Evolutionary conservation across 2,797 vertebrate genomes (phyloP).

Genomic region (Pseudochromis fuscus): DNA sequence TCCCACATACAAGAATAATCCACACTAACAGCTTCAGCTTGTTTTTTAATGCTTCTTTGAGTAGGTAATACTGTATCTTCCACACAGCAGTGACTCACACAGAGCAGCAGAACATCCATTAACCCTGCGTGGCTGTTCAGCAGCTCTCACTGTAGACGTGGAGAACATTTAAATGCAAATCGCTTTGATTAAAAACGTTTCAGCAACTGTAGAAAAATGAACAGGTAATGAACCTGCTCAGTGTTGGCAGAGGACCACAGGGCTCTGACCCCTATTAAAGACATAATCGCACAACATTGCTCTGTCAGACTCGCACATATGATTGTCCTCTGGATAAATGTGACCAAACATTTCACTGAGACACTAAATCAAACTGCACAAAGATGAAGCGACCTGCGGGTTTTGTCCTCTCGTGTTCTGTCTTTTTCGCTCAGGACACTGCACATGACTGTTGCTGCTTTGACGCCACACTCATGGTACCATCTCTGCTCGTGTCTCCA

Average conservation of each 20-base stretch:
- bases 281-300: conserved; percentile 38
- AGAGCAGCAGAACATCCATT: conserved; percentile 57
- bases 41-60: background rate
- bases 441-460: conserved; percentile 6
- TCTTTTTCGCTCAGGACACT: background rate
- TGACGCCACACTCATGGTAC: conserved; percentile 5
- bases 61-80: background rate
- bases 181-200: conserved; percentile 59
- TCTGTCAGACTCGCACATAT: background rate
- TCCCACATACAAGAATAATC: background rate
- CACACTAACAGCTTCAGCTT: background rate
- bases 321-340: conserved; percentile 20
- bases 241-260: conserved; percentile 14
- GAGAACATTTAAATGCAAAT: conserved; percentile 78
- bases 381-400: background rate
- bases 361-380: conserved; percentile 18
- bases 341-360: conserved; percentile 3
- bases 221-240: conserved; percentile 61
- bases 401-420: conserved; percentile 12
- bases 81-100: conserved; percentile 24
- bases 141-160: conserved; percentile 32
- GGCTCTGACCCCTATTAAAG: conserved; percentile 52
- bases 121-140: conserved; percentile 48
- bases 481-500: conserved; percentile 1
- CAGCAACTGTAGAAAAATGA: conserved; percentile 34